Conservation (phyloP, 1,140 invertebrate genomes). For the Meloidogyne floridensis region DNA sequence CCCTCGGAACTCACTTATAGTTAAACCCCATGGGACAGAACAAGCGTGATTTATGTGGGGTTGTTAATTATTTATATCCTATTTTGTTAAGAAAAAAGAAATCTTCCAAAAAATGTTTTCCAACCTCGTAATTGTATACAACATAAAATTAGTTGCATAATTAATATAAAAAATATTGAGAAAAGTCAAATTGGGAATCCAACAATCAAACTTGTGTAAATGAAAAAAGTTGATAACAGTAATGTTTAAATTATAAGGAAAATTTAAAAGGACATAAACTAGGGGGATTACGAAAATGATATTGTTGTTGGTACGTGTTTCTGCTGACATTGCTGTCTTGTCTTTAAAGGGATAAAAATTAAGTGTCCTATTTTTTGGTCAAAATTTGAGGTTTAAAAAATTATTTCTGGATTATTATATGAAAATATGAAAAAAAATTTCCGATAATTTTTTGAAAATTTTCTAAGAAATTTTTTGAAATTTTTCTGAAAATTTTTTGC, state of each 20-base stretch:
- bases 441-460: too few species aligned
- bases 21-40: too few species aligned
- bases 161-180: slow-evolving; percentile 18
- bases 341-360: background rate
- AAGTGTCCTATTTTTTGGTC: too few species aligned
- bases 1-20: too few species aligned
- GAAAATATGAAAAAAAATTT: too few species aligned
- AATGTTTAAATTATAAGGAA: slow-evolving; percentile 22
- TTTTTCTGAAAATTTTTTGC: background rate
- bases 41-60: too few species aligned
- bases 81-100: too few species aligned
- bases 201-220: background rate
- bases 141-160: slow-evolving; percentile 23
- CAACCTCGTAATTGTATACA: slow-evolving; percentile 23
- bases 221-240: slow-evolving; percentile 19
- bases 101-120: too few species aligned
- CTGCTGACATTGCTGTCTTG: slow-evolving; percentile 5
- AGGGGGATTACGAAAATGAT: slow-evolving; percentile 18
- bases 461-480: background rate
- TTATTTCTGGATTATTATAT: too few species aligned
- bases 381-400: too few species aligned
- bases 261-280: slow-evolving; percentile 21
- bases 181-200: background rate
- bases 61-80: too few species aligned
- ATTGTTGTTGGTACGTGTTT: slow-evolving; percentile 15